Evolutionary conservation across 2,888 invertebrate genomes (phyloP), one percentile per base, ranked within the genome.

Genomic region (Plagodis dolabraria): DNA sequence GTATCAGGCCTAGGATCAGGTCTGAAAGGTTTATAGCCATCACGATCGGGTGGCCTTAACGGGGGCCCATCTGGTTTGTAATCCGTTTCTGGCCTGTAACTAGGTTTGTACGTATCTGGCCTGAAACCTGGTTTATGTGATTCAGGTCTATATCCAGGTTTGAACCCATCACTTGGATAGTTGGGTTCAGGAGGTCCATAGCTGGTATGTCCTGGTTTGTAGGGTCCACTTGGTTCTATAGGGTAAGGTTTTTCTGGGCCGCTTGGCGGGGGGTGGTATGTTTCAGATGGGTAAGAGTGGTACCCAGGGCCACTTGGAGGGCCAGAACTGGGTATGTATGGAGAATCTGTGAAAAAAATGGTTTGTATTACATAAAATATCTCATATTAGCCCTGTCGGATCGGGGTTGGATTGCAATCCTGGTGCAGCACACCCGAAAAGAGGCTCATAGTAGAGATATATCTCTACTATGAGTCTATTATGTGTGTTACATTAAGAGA

Each of bases 251-350:
- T 66, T 5, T 62, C 61, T 6, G 60, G 63, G 10, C 49, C 35
- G 9, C 40, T 56, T 40, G 50, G 22, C 12, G 43, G 35, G 5
- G 53, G 34, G 49, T 56, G 45, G 36, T 55, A 7, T 10, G 55
- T 47, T 35, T 60, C 55, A 0, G 67, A 22, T 0, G 65, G 34
- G 6, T 65, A 60, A 0, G 74, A 75, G 53, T 73, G 76, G 45
- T 65, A 79, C 0, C 65, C 70, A 6, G 77, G 72, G n/a, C 74
- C 76, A 22, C 67, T 75, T 5, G 79, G 74, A 49, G 79, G 80
- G 9, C 82, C 86, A n/a, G 69, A 60, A 9, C 48, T 73, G 2
- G 83, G 72, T 46, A 78, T 75, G 58, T 79, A 85, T 0, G 76
- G 68, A 59, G 70, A 60, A 36, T 80, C 88, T 87, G 79, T 5